phyloP scores from a whole-genome alignment of 2,888 invertebrate species.

The Sinodicranocentrus sp. region DNA sequence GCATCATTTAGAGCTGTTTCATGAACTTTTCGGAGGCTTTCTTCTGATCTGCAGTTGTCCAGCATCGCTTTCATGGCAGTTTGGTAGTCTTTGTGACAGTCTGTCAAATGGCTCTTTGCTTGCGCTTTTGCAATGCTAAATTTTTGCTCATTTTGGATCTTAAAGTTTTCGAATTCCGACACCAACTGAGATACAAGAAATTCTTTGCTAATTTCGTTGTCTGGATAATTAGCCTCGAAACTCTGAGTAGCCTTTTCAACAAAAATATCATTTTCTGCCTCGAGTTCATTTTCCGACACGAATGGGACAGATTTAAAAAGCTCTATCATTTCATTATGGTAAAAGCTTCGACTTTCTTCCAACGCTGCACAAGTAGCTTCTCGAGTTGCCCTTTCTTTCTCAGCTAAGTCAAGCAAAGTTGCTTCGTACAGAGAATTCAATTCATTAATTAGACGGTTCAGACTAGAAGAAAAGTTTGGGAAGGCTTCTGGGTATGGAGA shows the following conservation, averaged over 20 bases:
- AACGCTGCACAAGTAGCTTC: background rate
- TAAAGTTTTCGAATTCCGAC: slow-evolving; percentile 1
- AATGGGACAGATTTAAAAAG: background rate
- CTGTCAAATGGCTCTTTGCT: slow-evolving; percentile 29
- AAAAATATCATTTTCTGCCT: background rate
- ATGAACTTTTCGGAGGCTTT: background rate
- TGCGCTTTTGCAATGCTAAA: slow-evolving; percentile 5
- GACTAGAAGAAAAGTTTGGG: background rate
- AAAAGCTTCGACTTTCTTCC: slow-evolving; percentile 14
- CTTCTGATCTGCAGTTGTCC: slow-evolving; percentile 17
- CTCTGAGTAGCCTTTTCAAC: background rate
- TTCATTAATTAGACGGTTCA: background rate
- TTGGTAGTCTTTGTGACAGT: slow-evolving; percentile 37
- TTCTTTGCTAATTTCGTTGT: slow-evolving; percentile 4
- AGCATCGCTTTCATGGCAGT: slow-evolving; percentile 21
- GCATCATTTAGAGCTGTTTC: background rate
- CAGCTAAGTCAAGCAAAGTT: too few species aligned
- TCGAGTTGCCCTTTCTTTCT: background rate
- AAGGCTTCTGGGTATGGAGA: background rate
- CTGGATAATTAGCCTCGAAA: background rate
- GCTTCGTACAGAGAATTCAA: background rate
- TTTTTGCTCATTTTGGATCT: slow-evolving; percentile 1
- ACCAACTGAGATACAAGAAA: background rate
- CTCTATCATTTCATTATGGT: slow-evolving; percentile 20
- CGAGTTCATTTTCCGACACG: background rate